Evolutionary conservation across 2,113 vertebrate species (phyloP), one percentile per base, ranked within the genome.

Genomic region (Lepisosteus osseus): DNA sequence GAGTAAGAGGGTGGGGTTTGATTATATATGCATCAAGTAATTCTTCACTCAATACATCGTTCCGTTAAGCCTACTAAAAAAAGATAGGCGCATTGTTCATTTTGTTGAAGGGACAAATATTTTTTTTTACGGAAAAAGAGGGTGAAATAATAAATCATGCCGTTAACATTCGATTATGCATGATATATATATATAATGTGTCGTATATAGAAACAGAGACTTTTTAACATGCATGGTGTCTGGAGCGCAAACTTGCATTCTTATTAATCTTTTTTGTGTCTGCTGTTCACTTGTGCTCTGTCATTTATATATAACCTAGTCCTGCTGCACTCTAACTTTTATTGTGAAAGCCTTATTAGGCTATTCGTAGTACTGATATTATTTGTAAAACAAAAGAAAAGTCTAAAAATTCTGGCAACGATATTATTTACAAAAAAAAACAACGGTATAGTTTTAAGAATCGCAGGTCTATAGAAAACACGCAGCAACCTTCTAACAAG

Each of bases 31-130:
- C 78, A 72, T 74, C 76, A 82, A 77, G 74, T 78, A 82, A 4
- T 54, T 79, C 78, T 82, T 78, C 77, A 75, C 65, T 80, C 79
- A 80, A 74, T 87, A 84, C 80, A 78, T 81, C 81, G 83, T 65
- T 86, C 78, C 76, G 65, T 80, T 75, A 73, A 78, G 76, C 74
- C 67, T 84, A 83, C 84, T 80, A 47, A 77, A 71, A 45, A 72
- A 72, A 42, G 12, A 13, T 1, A 59, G 64, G 41, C 29, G 29
- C 29, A 29, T 29, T 29, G 29, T 29, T 29, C 29, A 29, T 29
- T 29, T 29, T 29, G 29, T 29, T 29, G 29, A 29, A 29, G 29
- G 29, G 29, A 29, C 29, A 29, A 29, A 1, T 29, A 29, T 1
- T 29, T 29, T 29, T 17, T 29, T 29, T 29, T 29, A 29, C 29